phyloP scores from a whole-genome alignment of 2,113 vertebrate species.

The Sitta europaea region DNA sequence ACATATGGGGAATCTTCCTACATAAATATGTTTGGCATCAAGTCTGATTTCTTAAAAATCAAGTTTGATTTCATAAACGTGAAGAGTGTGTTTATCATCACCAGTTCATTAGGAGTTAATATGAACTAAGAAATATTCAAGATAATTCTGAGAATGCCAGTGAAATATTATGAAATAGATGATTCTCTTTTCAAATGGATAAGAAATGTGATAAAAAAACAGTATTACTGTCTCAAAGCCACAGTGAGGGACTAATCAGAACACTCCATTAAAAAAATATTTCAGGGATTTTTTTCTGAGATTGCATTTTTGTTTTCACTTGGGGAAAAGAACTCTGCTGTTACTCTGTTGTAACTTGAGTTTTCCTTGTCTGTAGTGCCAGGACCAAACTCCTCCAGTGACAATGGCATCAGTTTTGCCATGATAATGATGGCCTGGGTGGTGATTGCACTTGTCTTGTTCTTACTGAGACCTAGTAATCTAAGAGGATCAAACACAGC shows the following conservation, averaged over 20 bases:
- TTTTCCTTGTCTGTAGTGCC: conserved; percentile 80
- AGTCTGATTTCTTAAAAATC: neutral
- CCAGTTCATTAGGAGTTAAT: neutral
- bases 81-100: neutral
- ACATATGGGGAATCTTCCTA: fast-evolving
- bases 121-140: neutral
- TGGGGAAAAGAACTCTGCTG: neutral
- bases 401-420: conserved; percentile 81
- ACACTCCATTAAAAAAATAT: neutral
- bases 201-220: neutral
- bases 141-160: neutral
- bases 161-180: neutral
- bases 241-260: neutral
- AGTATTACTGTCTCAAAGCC: neutral
- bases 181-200: neutral
- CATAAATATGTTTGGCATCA: neutral
- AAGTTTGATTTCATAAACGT: neutral
- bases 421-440: conserved; percentile 94
- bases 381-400: conserved; percentile 78
- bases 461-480: conserved; percentile 86
- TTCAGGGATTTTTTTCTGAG: neutral
- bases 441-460: conserved; percentile 86
- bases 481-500: conserved; percentile 78
- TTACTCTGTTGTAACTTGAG: neutral
- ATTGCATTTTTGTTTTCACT: neutral